Evolutionary conservation across 2,113 vertebrate genomes (phyloP), one percentile per base, ranked within the genome.

Genomic region (Aplodontia rufa): DNA sequence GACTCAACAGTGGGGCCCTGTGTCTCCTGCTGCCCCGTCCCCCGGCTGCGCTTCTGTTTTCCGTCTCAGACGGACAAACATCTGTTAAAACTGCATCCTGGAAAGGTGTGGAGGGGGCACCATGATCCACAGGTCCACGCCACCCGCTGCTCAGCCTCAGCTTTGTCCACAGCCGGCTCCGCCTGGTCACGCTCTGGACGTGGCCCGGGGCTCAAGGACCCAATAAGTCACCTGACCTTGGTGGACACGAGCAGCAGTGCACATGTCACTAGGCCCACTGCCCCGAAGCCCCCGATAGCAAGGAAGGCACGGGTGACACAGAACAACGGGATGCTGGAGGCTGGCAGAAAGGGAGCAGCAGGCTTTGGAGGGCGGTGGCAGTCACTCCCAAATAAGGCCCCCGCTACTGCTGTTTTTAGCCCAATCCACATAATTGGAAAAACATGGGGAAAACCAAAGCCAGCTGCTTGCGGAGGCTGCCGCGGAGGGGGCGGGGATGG

Each of bases 1-100:
- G 96, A 84, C 49, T 95, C 97, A 97, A 99, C 98, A 98, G 98
- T 93, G 95, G 45, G 2, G 89, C 90, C 97, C 97, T 98, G 98
- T 99, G 98, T 98, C 83, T 42, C 72, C 87, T 45, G 49, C 90
- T 26, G 6, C 74, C 69, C 58, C 37, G n/a, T 9, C 26, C 51
- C 26, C 32, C 24, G 19, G 83, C 83, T 74, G 6, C 66, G 5
- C 49, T 32, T 40, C 82, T 45, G n/a, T 53, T 85, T 71, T 90
- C 93, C 55, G n/a, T 24, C 60, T 88, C 74, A 42, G 22, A 83
- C 62, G 17, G 68, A 64, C 2, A 60, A 89, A 78, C 96, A 97
- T 95, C 93, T 79, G 87, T 62, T 83, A 90, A 95, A 95, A 92
- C 26, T 20, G 49, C 78, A 42, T 0, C 35, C 66, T 32, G 83